Base-by-base conservation (phyloP, 2,113 vertebrate species). In the Lasiurus borealis region DNA sequence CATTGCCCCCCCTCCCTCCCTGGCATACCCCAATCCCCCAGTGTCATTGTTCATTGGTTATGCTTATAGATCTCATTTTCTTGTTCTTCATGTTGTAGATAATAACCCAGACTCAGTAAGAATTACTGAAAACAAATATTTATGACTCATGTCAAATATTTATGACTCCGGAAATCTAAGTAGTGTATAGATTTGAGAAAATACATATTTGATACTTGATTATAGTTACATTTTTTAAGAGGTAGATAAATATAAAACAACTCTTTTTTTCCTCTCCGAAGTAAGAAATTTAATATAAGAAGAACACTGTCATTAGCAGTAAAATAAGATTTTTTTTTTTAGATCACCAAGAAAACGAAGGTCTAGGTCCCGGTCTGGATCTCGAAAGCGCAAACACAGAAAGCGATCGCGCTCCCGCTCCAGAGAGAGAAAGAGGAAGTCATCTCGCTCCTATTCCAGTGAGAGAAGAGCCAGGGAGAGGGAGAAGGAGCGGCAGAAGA, bases 401-500 rank as follows among this genome's bases (percentile, higher is more conserved):
- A 99, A 99, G 78, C 98, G 99, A 9, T 99, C 99, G 0, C 99
- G 99, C 0, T 99, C 99, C 0, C 99, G 99, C 68, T 99, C 99
- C 50, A 98, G 99, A 97, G 99, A 99, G 84, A 99, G 99, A 82
- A 99, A 99, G 97, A 99, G 99, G 95, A 99, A 99, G 87, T 99
- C 99, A 0, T 99, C 99, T 1, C 98, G 99, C 7, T 99, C 99
- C 0, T 99, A 99, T 83, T 99, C 99, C 4, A 99, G 99, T 97
- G 99, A 99, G 96, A 98, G 99, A 76, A 98, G 99, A 57, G 99
- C 99, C 8, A 97, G 99, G 85, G 99, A 99, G 82, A 98, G 99
- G 71, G 99, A 99, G 94, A 99, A 99, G 94, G 99, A 99, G 85
- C 98, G 99, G 0, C 99, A 99, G 97, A 99, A 99, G 98, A 99